Evolutionary conservation across 2,888 invertebrate species (phyloP).

Genomic region (Cephus rjabovi): DNA sequence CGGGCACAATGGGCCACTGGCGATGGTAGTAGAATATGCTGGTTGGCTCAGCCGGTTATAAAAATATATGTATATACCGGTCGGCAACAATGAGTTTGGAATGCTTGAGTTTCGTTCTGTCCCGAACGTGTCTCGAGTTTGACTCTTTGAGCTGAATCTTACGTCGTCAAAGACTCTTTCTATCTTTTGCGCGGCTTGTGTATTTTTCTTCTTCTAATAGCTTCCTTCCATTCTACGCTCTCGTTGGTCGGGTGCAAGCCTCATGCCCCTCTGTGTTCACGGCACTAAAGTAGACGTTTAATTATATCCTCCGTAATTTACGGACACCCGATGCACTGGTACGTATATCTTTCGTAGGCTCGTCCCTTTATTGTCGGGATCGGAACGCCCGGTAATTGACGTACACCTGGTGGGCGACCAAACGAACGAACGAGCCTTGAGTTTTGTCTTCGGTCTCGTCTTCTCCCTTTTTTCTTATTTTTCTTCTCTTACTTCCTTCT

Average conservation of each 20-base stretch:
- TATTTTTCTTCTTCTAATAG: background rate
- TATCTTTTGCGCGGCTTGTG: background rate
- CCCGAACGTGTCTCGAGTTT: background rate
- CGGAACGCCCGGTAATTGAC: background rate
- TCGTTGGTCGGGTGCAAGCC: background rate
- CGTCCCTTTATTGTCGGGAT: background rate
- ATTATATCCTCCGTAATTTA: conserved; percentile 27
- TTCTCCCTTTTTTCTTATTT: too few relatives aligned
- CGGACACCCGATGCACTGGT: conserved; percentile 22
- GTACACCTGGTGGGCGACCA: conserved; percentile 1
- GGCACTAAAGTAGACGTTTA: conserved; percentile 19
- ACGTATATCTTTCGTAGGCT: background rate
- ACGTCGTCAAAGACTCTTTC: background rate
- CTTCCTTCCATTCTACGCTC: background rate
- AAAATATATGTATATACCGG: background rate
- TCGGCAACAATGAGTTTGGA: background rate
- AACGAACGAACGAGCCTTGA: too few relatives aligned
- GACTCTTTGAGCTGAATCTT: background rate
- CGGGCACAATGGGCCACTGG: conserved; percentile 24
- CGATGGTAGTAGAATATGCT: background rate
- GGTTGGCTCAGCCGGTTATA: background rate
- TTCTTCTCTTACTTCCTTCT: too few relatives aligned
- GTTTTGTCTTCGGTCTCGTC: too few relatives aligned
- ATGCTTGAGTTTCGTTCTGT: background rate
- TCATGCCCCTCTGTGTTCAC: background rate